These are phyloP conservation scores for Pomatostomus ruficeps DNA, from an alignment of 2,113 vertebrate species.

Conservation along the genomic window DNA sequence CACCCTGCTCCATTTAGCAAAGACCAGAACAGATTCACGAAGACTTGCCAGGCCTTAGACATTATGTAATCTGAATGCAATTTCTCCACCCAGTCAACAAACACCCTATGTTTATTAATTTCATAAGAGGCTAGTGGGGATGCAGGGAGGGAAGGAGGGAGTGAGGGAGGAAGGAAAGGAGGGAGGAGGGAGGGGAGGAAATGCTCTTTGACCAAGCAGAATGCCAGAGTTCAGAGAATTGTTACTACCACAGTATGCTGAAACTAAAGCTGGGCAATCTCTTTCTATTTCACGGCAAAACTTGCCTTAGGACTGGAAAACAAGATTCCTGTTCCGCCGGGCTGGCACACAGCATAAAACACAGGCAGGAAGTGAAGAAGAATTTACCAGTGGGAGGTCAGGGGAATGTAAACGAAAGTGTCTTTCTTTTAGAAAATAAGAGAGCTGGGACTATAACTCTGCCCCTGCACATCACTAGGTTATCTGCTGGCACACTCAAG, in stretches of 20 bases:
- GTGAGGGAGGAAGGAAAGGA: not conserved
- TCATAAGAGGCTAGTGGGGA: not conserved
- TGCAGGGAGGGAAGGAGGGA: not conserved
- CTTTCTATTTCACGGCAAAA: not conserved
- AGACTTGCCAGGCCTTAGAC: conserved; percentile 25
- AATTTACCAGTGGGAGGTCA: not conserved
- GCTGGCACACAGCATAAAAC: not conserved
- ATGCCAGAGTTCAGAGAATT: not conserved
- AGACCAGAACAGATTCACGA: not conserved
- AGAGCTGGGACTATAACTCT: not conserved
- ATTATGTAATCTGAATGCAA: conserved; percentile 43
- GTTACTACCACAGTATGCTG: not conserved
- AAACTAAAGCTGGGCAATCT: not conserved
- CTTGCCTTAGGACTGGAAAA: conserved; percentile 19
- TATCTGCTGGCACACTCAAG: not conserved
- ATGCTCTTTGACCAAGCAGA: conserved; percentile 31
- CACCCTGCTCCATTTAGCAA: conserved; percentile 5
- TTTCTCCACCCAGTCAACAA: conserved; percentile 46
- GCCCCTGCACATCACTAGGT: not conserved
- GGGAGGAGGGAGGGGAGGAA: not conserved
- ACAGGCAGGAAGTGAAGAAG: not conserved
- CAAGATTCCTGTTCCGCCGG: not conserved
- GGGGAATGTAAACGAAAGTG: not conserved
- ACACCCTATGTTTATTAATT: conserved; percentile 44
- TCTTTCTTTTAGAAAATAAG: not conserved